Conservation (phyloP, 2,797 vertebrate genomes). For the Halcyon smyrnensis region DNA sequence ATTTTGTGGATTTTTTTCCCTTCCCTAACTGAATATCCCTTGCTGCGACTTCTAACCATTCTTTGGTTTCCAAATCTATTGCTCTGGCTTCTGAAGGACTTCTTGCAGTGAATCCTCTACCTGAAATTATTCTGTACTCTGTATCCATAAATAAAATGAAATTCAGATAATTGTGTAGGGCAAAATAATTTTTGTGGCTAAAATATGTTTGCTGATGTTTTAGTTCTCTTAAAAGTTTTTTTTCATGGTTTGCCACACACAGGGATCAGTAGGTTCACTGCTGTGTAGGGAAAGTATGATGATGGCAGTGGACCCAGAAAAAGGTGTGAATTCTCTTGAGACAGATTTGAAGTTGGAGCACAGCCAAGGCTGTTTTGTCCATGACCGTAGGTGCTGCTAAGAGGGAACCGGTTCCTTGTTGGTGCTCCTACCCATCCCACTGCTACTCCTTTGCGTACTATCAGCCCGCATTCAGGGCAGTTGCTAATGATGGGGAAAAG, state of each 20-base stretch:
- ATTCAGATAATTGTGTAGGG: neutral
- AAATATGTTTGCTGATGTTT: neutral
- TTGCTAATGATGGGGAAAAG: neutral
- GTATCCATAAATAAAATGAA: neutral
- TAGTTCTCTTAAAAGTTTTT: neutral
- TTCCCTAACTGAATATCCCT: neutral
- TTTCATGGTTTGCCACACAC: accelerated
- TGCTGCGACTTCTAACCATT: neutral
- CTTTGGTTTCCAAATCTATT: neutral
- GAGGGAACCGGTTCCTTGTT: accelerated
- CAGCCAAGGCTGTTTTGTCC: neutral
- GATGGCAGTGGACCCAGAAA: neutral
- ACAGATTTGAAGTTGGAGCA: no score
- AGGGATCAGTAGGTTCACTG: neutral
- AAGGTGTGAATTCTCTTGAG: neutral
- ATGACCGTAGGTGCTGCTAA: neutral
- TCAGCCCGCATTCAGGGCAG: accelerated
- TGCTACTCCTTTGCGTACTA: accelerated
- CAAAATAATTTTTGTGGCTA: neutral
- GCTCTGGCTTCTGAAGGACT: neutral
- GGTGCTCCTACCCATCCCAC: neutral
- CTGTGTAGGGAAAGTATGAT: neutral
- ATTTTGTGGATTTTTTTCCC: neutral
- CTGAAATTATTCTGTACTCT: neutral
- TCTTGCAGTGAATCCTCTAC: neutral